phyloP scores from a whole-genome alignment of 2,113 vertebrate genomes.

The Oreocharis arfaki region DNA sequence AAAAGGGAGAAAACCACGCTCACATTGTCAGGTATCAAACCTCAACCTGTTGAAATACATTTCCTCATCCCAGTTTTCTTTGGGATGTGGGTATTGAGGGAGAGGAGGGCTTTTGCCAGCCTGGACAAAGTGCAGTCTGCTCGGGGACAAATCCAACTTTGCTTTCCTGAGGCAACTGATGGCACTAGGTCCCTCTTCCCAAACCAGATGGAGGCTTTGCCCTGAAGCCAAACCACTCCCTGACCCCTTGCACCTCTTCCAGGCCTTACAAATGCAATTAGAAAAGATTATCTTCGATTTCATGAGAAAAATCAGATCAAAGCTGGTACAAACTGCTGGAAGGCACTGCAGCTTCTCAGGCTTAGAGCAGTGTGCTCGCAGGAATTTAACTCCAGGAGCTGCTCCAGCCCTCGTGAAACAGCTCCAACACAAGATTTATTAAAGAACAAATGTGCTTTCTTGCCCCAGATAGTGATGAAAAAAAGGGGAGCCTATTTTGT shows the following conservation, averaged over 20 bases:
- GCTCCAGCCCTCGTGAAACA: not conserved
- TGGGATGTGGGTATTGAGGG: not conserved
- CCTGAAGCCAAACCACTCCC: not conserved
- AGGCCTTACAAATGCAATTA: not conserved
- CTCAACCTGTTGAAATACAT: not conserved
- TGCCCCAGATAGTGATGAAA: not conserved
- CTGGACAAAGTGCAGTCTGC: not conserved
- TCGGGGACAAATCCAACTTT: not conserved
- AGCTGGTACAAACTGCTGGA: not conserved
- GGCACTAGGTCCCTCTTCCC: not conserved
- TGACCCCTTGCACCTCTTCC: not conserved
- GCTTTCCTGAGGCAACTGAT: not conserved
- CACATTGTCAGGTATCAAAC: not conserved
- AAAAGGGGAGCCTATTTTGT: not conserved
- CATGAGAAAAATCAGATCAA: not conserved
- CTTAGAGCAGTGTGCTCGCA: not conserved
- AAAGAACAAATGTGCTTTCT: not conserved
- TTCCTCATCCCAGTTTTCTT: not conserved
- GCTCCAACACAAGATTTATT: not conserved
- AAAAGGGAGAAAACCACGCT: not conserved
- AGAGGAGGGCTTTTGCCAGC: not conserved
- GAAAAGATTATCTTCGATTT: not conserved
- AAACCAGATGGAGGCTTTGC: not conserved
- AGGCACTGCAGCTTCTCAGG: not conserved
- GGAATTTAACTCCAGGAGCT: not conserved